These are phyloP conservation scores for Siphonodentalium dalli DNA, from an alignment of 2,888 invertebrate genomes.

Conservation along the genomic window DNA sequence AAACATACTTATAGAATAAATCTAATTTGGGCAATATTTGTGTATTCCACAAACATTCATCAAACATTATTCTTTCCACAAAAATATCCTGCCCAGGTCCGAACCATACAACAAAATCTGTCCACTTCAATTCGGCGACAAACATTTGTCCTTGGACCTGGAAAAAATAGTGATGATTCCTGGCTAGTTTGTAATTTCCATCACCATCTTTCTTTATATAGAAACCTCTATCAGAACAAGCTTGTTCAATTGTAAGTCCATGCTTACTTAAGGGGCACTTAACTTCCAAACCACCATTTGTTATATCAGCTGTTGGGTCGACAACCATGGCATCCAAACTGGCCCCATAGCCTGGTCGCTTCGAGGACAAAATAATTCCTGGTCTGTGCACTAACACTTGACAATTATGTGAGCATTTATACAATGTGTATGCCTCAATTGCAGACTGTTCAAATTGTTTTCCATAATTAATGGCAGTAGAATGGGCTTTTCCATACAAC, in stretches of 20 bases:
- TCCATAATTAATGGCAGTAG: background rate
- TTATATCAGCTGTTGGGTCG: background rate
- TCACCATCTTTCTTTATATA: conserved; percentile 1
- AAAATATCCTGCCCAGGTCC: conserved; percentile 1
- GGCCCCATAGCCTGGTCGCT: conserved; percentile 5
- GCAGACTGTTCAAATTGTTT: background rate
- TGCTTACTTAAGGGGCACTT: no score
- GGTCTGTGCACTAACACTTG: background rate
- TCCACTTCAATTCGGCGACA: background rate
- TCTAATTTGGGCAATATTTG: background rate
- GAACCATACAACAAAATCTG: background rate
- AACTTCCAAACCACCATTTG: no score
- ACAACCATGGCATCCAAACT: background rate
- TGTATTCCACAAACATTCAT: background rate
- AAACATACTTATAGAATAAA: conserved; percentile 5
- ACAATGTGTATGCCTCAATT: background rate
- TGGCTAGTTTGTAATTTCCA: background rate
- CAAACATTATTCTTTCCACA: background rate
- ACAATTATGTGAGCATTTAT: background rate
- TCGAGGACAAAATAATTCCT: background rate
- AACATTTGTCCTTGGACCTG: background rate
- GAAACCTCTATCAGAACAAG: background rate
- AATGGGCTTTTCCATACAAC: conserved; percentile 3
- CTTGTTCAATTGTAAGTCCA: background rate
- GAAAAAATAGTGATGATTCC: background rate